Base-by-base conservation (phyloP, 2,888 invertebrate species). In the Vanessa cardui region DNA sequence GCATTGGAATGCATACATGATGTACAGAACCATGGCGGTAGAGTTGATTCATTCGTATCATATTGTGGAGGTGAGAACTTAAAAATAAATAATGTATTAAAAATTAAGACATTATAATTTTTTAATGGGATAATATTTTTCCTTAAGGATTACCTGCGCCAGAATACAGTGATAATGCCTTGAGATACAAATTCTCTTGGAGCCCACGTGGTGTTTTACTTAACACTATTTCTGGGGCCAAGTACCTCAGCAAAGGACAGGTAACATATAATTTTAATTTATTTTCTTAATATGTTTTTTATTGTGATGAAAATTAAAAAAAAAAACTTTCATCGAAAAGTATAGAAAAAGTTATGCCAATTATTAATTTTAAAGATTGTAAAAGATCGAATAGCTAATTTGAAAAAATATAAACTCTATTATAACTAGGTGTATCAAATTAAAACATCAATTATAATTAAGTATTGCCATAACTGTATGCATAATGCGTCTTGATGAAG, bases 1-100 rank as follows among this genome's bases (percentile, higher is more conserved):
- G 99, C 99, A 0, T 94, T 99, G 88, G 99, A 99, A 84, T 98
- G 98, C 83, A 98, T 99, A 78, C 98, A 99, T 83, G 97, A 98
- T 77, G 96, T 98, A 15, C 96, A 97, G 80, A 95, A 94, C 70
- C 95, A 95, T 58, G 99, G 99, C 5, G 99, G 99, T 54, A 96
- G 97, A 81, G 95, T 99, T 15, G 97, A 97, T 70, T 99, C 99
- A 0, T 99, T 99, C 82, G 95, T 98, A 0, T 99, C 99, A 0
- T 99, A 97, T 90, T 99, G 99, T 80, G 99, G 99, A 73, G 97
- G 94, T 93, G 83, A 73, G 54, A 59, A 26, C 20, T 46, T 26
- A 9, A 21, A 6, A 16, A 5, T 18, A 26, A 5, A 31, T 18
- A n/a, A 39, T 12, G 21, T 44, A 12, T 12, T 4, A 39, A 39